Conservation (phyloP, 1,140 invertebrate species). For the Metaphire vulgaris region DNA sequence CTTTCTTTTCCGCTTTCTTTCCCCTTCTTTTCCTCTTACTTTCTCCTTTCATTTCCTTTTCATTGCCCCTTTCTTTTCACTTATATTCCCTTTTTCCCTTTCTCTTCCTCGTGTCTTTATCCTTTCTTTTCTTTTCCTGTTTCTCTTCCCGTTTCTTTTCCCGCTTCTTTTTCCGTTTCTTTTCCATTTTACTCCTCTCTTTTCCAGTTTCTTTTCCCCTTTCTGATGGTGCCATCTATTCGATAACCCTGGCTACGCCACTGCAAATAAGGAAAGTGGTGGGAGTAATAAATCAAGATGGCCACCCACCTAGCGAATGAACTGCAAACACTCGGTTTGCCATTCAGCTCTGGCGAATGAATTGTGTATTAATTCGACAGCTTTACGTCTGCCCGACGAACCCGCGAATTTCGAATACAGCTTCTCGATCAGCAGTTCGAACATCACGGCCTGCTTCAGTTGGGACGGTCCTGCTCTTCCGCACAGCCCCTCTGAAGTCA, state of each 20-base stretch:
- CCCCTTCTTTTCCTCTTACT: not conserved
- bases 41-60: not conserved
- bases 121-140: not conserved
- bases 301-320: no score
- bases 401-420: slow-evolving; percentile 28
- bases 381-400: slow-evolving; percentile 8
- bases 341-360: no score
- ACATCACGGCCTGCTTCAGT: slow-evolving; percentile 12
- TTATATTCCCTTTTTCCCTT: not conserved
- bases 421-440: slow-evolving; percentile 23
- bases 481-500: slow-evolving; percentile 9
- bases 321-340: no score
- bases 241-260: no score
- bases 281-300: no score
- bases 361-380: no score
- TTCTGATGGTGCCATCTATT: no score
- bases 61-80: not conserved
- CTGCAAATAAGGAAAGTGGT: no score
- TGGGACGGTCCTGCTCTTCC: slow-evolving; percentile 22
- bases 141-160: not conserved
- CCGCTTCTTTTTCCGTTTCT: not conserved
- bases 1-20: not conserved
- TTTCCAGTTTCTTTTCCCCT: no score
- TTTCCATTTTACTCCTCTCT: not conserved
- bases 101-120: not conserved